Conservation (phyloP, 1,140 invertebrate genomes). For the Phocides pigmalion region DNA sequence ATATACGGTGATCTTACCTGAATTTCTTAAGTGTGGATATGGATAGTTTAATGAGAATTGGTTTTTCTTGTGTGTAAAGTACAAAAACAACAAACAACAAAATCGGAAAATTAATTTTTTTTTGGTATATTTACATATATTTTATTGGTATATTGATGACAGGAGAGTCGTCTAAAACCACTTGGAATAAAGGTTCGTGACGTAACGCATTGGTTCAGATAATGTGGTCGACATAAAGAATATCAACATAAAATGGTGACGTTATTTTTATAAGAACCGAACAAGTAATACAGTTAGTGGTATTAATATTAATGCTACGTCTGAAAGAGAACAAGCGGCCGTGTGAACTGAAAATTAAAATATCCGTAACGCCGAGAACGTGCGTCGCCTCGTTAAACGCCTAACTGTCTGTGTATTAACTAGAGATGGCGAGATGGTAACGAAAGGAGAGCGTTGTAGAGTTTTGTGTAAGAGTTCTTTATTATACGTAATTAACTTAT, state of each 20-base stretch:
- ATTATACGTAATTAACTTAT: too few relatives aligned
- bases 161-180: too few relatives aligned
- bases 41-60: background rate
- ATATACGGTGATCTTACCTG: background rate
- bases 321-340: conserved; percentile 57
- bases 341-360: conserved; percentile 77
- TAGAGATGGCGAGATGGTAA: conserved; percentile 13
- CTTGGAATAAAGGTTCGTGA: too few relatives aligned
- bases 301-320: conserved; percentile 66
- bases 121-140: too few relatives aligned
- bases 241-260: too few relatives aligned
- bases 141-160: too few relatives aligned
- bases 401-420: conserved; percentile 46
- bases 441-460: conserved; percentile 5
- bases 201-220: too few relatives aligned
- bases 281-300: conserved; percentile 35
- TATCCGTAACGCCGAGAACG: conserved; percentile 57
- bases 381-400: conserved; percentile 49
- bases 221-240: too few relatives aligned
- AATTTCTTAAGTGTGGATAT: background rate
- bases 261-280: conserved; percentile 34
- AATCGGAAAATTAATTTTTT: too few relatives aligned
- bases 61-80: too few relatives aligned
- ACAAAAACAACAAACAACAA: too few relatives aligned
- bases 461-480: background rate